Evolutionary conservation across 2,113 vertebrate species (phyloP), one percentile per base, ranked within the genome.

Genomic region (Microtus oregoni): DNA sequence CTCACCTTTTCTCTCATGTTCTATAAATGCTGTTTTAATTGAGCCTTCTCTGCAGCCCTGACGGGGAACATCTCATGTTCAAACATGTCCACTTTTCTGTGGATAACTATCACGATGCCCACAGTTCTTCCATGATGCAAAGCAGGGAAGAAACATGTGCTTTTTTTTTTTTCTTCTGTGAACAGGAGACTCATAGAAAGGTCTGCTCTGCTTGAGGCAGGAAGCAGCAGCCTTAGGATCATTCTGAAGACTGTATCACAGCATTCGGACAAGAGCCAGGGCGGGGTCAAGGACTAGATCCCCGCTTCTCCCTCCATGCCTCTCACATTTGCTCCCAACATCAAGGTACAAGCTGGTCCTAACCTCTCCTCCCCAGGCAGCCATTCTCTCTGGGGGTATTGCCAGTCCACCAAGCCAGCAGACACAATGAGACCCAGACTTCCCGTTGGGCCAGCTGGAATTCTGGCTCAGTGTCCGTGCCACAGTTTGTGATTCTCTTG

Each of bases 301-400:
- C 55, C 7, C 38, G 73, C 47, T 75, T 52, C 12, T 44, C 55
- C 32, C 77, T 65, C 58, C 52, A 58, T 0, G 4, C 13, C 20
- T 0, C 7, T 86, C 47, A 20, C 32, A 78, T 90, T 78, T 83
- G 68, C 73, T 67, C 50, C 41, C 3, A 3, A 67, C 19, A 32
- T 63, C 70, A 22, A 0, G 0, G 35, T 52, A 28, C 55, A 50
- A 20, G 67, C 10, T 20, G 47, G 6, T n/a, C 22, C 78, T 47
- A 30, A 28, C 7, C 13, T 13, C 20, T 15, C 11, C 12, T 15
- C 12, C 24, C 11, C 12, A 0, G 0, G 28, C n/a, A 63, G 22
- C 32, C 4, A 65, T 26, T 47, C 28, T 83, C 41, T 55, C 15
- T 22, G 0, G 14, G 26, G 38, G 28, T n/a, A 4, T 61, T 13